These are phyloP conservation scores for Phrynocephalus versicolor DNA, from an alignment of 2,113 vertebrate species.

Conservation along the genomic window DNA sequence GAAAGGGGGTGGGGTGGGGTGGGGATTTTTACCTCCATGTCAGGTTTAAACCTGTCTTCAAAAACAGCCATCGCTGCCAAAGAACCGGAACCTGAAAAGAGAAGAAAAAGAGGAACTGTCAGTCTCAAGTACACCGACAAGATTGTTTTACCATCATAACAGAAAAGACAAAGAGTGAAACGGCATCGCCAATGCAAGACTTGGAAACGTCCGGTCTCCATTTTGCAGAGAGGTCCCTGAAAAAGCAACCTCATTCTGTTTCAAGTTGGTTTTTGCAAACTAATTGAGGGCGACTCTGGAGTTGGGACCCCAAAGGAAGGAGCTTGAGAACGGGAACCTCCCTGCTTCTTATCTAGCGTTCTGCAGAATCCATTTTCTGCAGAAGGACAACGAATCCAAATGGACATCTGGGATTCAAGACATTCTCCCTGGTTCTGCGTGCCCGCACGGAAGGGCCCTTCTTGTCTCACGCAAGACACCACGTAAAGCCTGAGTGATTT, in stretches of 20 bases:
- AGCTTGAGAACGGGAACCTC: no score
- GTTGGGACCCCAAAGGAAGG: no score
- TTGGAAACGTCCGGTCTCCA: constrained; percentile 10
- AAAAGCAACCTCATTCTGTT: not conserved
- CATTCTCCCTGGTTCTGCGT: not conserved
- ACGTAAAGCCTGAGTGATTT: not conserved
- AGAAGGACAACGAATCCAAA: no score
- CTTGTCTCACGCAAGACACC: not conserved
- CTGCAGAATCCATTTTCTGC: not conserved
- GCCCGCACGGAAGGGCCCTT: no score
- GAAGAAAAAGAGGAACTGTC: constrained; percentile 28
- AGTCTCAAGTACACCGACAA: no score
- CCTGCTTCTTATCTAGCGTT: not conserved
- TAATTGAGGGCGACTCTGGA: no score
- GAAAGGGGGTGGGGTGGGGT: not conserved
- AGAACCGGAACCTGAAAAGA: constrained; percentile 88
- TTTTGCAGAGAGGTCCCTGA: not conserved
- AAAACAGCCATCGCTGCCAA: constrained; percentile 97
- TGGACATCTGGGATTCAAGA: no score
- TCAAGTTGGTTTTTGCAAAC: not conserved
- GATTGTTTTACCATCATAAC: no score
- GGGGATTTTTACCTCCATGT: constrained; percentile 86
- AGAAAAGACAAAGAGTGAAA: not conserved
- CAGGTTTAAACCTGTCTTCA: constrained; percentile 91
- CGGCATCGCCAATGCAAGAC: constrained; percentile 16